Conservation (phyloP, 2,888 invertebrate species). For the Perdita meconis region DNA sequence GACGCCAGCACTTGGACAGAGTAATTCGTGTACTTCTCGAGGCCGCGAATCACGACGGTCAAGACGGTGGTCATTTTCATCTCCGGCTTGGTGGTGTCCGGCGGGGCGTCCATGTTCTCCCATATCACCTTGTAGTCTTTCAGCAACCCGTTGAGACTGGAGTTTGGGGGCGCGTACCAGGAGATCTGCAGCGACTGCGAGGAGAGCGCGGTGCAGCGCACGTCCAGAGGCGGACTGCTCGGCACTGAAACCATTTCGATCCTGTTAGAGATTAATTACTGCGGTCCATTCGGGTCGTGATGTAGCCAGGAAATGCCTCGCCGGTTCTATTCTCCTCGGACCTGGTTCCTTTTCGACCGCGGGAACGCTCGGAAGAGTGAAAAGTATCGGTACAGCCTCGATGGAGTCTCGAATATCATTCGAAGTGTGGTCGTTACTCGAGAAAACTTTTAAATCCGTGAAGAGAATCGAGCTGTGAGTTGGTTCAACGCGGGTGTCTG, state of each 20-base stretch:
- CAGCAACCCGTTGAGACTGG: conserved; percentile 93
- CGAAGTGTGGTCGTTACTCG: background rate
- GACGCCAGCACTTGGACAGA: conserved; percentile 95
- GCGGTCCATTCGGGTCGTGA: background rate
- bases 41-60: conserved; percentile 89
- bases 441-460: conserved; percentile 18
- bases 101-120: conserved; percentile 81
- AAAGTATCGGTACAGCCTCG: background rate
- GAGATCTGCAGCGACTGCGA: conserved; percentile 94
- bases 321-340: no score
- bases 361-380: background rate
- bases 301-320: background rate
- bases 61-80: conserved; percentile 89
- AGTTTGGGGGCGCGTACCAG: conserved; percentile 92
- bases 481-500: conserved; percentile 6
- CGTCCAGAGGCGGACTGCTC: conserved; percentile 92
- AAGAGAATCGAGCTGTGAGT: conserved; percentile 8
- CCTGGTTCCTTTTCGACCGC: no score
- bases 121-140: conserved; percentile 92
- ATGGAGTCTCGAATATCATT: background rate
- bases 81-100: conserved; percentile 81
- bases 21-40: conserved; percentile 95
- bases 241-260: conserved; percentile 87
- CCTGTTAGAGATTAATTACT: conserved; percentile 38
- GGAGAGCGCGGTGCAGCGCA: conserved; percentile 92